Conservation (phyloP, 2,888 invertebrate species). For the Drosophila dives region DNA sequence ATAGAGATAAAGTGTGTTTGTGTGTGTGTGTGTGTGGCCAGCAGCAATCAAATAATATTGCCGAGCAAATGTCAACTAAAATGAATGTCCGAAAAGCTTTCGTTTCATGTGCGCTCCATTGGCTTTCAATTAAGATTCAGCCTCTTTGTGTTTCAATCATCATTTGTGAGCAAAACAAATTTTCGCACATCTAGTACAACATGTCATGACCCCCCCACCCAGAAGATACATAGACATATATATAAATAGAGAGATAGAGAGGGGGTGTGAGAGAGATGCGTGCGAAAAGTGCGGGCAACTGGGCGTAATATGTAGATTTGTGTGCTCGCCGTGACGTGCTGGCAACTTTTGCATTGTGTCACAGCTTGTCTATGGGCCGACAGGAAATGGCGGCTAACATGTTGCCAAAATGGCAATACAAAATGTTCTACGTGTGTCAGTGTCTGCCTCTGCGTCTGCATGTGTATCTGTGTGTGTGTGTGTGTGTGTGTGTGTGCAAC, state of each 20-base stretch:
- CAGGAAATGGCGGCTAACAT: constrained; percentile 60
- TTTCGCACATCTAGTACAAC: constrained; percentile 46
- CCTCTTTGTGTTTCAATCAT: constrained; percentile 56
- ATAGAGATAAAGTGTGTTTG: background rate
- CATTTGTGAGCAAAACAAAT: constrained; percentile 60
- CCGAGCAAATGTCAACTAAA: constrained; percentile 5
- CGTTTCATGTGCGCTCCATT: constrained; percentile 31
- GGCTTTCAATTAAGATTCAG: constrained; percentile 61
- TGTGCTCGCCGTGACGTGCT: constrained; percentile 35
- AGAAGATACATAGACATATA: background rate
- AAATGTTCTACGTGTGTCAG: constrained; percentile 17
- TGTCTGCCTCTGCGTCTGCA: constrained; percentile 3
- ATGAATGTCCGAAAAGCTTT: constrained; percentile 5
- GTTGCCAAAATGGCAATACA: constrained; percentile 63
- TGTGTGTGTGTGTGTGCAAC: constrained; percentile 20
- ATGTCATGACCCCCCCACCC: constrained; percentile 15
- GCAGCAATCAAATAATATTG: constrained; percentile 17
- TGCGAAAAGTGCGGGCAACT: background rate
- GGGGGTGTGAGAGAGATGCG: background rate
- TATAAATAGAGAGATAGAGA: background rate
- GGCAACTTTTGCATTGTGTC: constrained; percentile 23
- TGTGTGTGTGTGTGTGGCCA: no score
- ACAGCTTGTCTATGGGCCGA: constrained; percentile 40
- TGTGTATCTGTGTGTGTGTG: constrained; percentile 1
- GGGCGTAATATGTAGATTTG: constrained; percentile 50